Conservation (phyloP, 1,140 invertebrate genomes). For the Rhopalosiphum padi region DNA sequence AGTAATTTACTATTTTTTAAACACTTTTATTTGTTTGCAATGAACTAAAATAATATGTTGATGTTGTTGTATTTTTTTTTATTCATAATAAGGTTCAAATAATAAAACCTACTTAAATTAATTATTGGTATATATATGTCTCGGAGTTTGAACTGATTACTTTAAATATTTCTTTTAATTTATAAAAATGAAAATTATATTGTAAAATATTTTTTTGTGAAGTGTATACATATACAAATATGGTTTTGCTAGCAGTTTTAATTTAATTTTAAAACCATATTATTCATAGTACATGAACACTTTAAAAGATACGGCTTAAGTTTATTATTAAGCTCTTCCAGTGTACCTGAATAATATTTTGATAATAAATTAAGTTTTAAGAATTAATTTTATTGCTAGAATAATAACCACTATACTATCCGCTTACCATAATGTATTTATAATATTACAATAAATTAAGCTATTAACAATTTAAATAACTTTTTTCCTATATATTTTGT, state of each 20-base stretch:
- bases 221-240: background rate
- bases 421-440: background rate
- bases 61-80: background rate
- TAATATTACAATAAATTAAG: background rate
- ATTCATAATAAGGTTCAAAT: background rate
- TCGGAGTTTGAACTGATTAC: background rate
- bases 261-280: background rate
- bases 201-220: background rate
- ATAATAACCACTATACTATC: background rate
- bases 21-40: background rate
- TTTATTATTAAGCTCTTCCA: background rate
- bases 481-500: background rate
- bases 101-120: background rate
- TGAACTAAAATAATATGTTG: background rate
- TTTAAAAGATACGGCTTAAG: background rate
- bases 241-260: background rate
- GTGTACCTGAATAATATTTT: background rate
- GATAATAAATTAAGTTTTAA: background rate
- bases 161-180: background rate
- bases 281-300: background rate
- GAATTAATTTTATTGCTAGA: background rate
- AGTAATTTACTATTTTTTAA: no score
- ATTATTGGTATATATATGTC: no score
- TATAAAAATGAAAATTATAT: conserved; percentile 9
- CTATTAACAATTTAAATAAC: background rate